Conservation (phyloP, 2,113 vertebrate species). For the Chelonoidis abingdonii region DNA sequence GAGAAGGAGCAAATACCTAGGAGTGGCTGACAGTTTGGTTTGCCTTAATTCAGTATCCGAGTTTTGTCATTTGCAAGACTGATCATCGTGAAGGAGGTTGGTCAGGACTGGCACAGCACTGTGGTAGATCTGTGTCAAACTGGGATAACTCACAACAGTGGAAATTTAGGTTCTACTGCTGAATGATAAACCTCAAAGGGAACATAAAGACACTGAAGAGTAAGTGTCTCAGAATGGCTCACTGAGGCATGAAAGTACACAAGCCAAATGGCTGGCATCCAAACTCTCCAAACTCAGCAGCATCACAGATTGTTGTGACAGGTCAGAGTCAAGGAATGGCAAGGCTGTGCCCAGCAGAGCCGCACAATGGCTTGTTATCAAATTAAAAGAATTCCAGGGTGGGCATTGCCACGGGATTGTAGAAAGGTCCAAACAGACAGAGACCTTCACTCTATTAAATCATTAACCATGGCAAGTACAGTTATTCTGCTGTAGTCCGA, state of each 20-base stretch:
- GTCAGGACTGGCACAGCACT: neutral
- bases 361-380: neutral
- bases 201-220: rapidly evolving
- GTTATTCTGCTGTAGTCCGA: neutral
- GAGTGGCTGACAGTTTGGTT: neutral
- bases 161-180: neutral
- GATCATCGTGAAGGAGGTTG: neutral
- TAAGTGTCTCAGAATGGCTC: rapidly evolving
- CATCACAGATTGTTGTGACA: rapidly evolving
- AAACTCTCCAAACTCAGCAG: neutral
- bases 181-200: neutral
- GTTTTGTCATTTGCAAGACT: neutral
- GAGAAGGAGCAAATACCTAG: neutral
- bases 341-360: neutral
- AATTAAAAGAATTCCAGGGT: rapidly evolving
- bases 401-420: neutral
- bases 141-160: rapidly evolving
- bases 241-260: neutral
- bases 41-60: neutral
- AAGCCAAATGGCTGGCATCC: neutral
- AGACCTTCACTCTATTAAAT: neutral
- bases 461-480: rapidly evolving
- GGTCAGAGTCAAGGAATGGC: neutral
- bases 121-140: neutral
- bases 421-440: neutral